Evolutionary conservation across 2,113 vertebrate genomes (phyloP), one percentile per base, ranked within the genome.

Genomic region (Caracal caracal): DNA sequence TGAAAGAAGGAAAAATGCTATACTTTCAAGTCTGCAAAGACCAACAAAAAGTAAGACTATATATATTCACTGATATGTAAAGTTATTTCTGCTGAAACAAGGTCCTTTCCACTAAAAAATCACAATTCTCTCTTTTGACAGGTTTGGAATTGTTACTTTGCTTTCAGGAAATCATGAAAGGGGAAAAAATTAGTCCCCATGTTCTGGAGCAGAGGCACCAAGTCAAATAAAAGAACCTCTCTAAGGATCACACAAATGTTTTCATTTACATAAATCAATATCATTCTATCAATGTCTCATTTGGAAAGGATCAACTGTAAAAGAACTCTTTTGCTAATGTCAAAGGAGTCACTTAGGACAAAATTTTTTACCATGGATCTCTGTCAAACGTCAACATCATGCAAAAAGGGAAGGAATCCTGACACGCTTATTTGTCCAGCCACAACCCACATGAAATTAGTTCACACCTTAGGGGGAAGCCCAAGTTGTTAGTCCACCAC

Each of bases 181-280:
- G 22, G 22, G 33, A 9, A 24, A 88, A 83, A 78, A 40, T 10
- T 51, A 88, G 63, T 33, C 6, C 59, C 5, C 7, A 16, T 68
- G 37, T 79, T 19, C 24, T 53, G 26, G 26, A 86, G 40, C 4
- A 30, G 49, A 81, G 22, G 33, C 3, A 24, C 49, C 12, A 76
- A 68, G 49, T 94, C 17, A 90, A 81, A 65, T 88, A 73, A 93
- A 92, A 90, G 40, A 65, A 61, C 16, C 19, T 40, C 71, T 71
- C 40, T 56, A 47, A 30, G 10, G 19, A 6, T 28, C 35, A 92
- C 26, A 81, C 16, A 53, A 59, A 59, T 81, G 40, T 80, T 94
- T 90, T 83, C 10, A 93, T 86, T 65, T 49, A 86, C 8, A 89
- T 92, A 93, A 93, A 96, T 93, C 92, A 80, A 15, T 85, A 68